These are phyloP conservation scores for Phainopepla nitens DNA, from an alignment of 2,113 vertebrate genomes.

Conservation along the genomic window DNA sequence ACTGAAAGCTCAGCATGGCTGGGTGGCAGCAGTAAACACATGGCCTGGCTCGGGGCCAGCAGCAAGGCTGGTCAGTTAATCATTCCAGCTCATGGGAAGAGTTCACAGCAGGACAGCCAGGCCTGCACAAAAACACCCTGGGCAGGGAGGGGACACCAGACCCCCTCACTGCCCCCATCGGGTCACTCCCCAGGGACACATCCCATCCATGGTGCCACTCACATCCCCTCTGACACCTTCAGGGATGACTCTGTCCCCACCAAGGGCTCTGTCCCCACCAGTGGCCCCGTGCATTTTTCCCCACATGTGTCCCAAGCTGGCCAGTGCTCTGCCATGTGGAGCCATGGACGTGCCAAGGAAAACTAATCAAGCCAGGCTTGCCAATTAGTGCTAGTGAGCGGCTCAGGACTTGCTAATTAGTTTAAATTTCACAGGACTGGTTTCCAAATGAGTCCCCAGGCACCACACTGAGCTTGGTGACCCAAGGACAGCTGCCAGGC, in stretches of 20 bases:
- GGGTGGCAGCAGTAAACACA: background rate
- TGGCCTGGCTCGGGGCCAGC: background rate
- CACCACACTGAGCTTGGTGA: background rate
- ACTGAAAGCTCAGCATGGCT: background rate
- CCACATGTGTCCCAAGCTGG: fast-evolving
- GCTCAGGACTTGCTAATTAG: background rate
- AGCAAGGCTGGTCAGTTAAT: background rate
- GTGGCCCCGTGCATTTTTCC: fast-evolving
- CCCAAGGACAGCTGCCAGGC: fast-evolving
- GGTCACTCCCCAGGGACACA: background rate
- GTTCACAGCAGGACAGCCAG: background rate
- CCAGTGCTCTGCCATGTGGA: background rate
- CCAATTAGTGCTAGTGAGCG: background rate
- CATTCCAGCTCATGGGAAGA: background rate
- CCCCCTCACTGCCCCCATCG: fast-evolving
- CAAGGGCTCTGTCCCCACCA: fast-evolving
- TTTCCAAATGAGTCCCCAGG: background rate
- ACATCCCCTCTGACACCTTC: fast-evolving
- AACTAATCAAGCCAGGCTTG: background rate
- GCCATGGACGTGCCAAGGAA: fast-evolving
- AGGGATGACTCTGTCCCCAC: background rate
- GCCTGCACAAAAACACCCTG: background rate
- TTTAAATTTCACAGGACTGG: background rate
- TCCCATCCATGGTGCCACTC: fast-evolving
- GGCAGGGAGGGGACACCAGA: background rate